These are phyloP conservation scores for Orchestes rusci DNA, from an alignment of 2,888 invertebrate species.

Conservation along the genomic window DNA sequence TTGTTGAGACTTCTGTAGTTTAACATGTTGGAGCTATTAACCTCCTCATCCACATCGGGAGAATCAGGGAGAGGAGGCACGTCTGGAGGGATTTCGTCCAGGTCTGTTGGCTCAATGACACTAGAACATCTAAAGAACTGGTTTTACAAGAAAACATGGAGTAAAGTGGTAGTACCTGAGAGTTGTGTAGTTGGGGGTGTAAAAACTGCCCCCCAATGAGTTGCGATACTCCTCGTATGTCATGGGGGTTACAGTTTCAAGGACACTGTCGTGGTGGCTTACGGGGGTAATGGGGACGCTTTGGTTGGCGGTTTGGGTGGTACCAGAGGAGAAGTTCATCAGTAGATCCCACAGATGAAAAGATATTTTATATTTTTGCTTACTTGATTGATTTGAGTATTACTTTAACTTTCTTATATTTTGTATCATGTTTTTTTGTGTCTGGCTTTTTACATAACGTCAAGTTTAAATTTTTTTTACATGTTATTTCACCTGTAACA, in stretches of 20 bases:
- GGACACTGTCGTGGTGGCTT: conserved; percentile 38
- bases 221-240: conserved; percentile 49
- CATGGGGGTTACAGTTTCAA: conserved; percentile 38
- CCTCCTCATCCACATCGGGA: no score
- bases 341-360: conserved; percentile 49
- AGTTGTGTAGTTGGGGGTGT: conserved; percentile 48
- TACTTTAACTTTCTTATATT: no score
- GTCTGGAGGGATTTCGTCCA: conserved; percentile 34
- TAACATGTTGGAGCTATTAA: no score
- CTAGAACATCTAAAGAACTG: conserved; percentile 25
- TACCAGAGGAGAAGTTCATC: conserved; percentile 49
- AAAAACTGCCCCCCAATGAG: conserved; percentile 48
- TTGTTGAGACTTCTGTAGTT: conserved; percentile 41
- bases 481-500: no score
- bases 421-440: no score
- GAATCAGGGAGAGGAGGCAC: conserved; percentile 41
- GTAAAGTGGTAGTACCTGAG: conserved; percentile 33
- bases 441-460: no score
- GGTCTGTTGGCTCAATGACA: conserved; percentile 23
- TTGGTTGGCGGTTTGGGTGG: conserved; percentile 32
- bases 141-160: conserved; percentile 2
- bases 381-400: background rate
- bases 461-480: no score
- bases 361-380: conserved; percentile 1
- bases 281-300: conserved; percentile 42